Base-by-base conservation (phyloP, 2,113 vertebrate species). In the Arothron firmamentum region DNA sequence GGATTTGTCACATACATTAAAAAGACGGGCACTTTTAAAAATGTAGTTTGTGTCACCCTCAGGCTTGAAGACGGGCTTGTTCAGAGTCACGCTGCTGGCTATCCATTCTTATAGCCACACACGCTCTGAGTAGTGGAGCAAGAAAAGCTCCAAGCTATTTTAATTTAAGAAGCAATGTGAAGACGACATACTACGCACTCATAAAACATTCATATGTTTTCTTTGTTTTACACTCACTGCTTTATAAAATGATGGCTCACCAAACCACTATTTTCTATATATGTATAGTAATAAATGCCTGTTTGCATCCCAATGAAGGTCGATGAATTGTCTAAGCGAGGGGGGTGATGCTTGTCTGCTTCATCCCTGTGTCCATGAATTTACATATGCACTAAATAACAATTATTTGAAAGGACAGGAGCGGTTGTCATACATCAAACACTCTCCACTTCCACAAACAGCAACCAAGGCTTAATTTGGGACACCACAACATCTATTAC, bases 101-200 rank as follows among this genome's bases (percentile, higher is more conserved):
- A 56, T 75, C 65, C 62, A 42, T 19, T 63, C 45, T 69, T 51
- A 11, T 21, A 47, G 51, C 72, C 31, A 59, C 41, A 57, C 31
- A n/a, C 61, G 52, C 51, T 56, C 62, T 20, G 17, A 56, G 54
- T 42, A 38, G 16, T 52, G 64, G 31, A 62, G 14, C 25, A 17
- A 11, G 21, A 28, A 48, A 25, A 15, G 53, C 61, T 46, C 49
- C 20, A 28, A 52, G 57, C 31, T 48, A 21, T 45, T 42, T 52
- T 74, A 45, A 55, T 52, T 59, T 18, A 48, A 21, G 56, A 47
- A n/a, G 13, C 2, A 43, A 21, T 17, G 19, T 7, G 1, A 31
- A 49, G 18, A 15, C 12, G 18, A 17, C 14, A 23, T 9, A 49
- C 18, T 28, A 11, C 16, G 31, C 17, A 3, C 52, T 34, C 5